phyloP scores from a whole-genome alignment of 2,888 invertebrate genomes.

The Parapristionchus giblindavisi region DNA sequence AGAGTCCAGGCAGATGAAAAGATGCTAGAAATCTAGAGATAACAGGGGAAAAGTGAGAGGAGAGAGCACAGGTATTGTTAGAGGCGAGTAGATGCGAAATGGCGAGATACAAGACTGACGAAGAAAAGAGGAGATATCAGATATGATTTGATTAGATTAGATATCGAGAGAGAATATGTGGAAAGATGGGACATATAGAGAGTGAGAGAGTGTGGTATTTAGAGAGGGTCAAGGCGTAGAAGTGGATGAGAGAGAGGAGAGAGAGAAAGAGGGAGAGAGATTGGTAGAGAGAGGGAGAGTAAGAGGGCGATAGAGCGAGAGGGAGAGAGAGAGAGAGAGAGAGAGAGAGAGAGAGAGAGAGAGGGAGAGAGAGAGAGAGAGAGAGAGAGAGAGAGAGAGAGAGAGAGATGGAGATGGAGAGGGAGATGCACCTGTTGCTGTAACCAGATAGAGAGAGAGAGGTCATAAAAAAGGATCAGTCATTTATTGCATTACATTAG shows the following conservation, averaged over 20 bases:
- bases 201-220: neutral
- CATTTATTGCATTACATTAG: too few species aligned
- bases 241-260: neutral
- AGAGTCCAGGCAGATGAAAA: too few species aligned
- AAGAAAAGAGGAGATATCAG: too few species aligned
- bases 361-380: neutral
- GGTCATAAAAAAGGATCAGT: slow-evolving; percentile 31
- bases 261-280: neutral
- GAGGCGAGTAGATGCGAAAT: too few species aligned
- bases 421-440: too few species aligned
- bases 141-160: too few species aligned
- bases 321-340: slow-evolving; percentile 14
- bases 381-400: neutral
- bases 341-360: neutral
- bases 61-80: too few species aligned
- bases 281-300: neutral
- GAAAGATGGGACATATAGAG: too few species aligned
- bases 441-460: neutral
- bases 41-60: too few species aligned
- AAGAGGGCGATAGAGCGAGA: slow-evolving; percentile 3
- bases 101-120: too few species aligned
- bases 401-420: neutral
- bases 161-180: too few species aligned
- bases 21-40: too few species aligned
- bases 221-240: neutral